Evolutionary conservation across 2,888 invertebrate species (phyloP).

Genomic region (Tachina fera): DNA sequence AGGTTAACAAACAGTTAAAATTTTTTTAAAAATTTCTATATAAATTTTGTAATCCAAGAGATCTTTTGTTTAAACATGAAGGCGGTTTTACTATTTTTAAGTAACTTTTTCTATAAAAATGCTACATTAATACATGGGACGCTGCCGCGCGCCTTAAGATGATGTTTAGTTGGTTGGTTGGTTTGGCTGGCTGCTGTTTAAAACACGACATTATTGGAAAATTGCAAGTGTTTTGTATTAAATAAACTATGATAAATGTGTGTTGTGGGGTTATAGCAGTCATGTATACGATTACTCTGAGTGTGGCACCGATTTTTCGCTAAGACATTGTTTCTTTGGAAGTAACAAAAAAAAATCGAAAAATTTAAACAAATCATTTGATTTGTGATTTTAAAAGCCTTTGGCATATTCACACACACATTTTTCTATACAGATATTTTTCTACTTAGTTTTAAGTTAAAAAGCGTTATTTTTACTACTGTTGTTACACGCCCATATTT

Average conservation of each 20-base stretch:
- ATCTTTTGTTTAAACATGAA: conserved; percentile 46
- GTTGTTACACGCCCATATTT: conserved; percentile 66
- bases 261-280: conserved; percentile 13
- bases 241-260: conserved; percentile 55
- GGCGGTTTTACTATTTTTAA: conserved; percentile 56
- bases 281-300: background rate
- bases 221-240: conserved; percentile 61
- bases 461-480: conserved; percentile 63
- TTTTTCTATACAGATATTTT: conserved; percentile 22
- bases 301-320: conserved; percentile 17
- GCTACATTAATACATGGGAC: background rate
- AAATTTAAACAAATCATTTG: conserved; percentile 62
- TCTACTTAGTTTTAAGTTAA: conserved; percentile 17
- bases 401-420: conserved; percentile 70
- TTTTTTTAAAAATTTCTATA: conserved; percentile 42
- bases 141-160: background rate
- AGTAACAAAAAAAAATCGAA: background rate
- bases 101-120: conserved; percentile 8
- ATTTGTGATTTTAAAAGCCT: conserved; percentile 67
- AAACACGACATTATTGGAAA: background rate
- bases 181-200: conserved; percentile 23
- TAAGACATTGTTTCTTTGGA: conserved; percentile 22
- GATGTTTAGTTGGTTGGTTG: background rate
- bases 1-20: conserved; percentile 61
- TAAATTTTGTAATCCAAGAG: conserved; percentile 18